Percentiles rank a stretch among this genome's conserved stretches.
These are phyloP conservation scores for Brachyalestes nurse DNA, from an alignment of 2,797 vertebrate genomes.

Conservation along the genomic window DNA sequence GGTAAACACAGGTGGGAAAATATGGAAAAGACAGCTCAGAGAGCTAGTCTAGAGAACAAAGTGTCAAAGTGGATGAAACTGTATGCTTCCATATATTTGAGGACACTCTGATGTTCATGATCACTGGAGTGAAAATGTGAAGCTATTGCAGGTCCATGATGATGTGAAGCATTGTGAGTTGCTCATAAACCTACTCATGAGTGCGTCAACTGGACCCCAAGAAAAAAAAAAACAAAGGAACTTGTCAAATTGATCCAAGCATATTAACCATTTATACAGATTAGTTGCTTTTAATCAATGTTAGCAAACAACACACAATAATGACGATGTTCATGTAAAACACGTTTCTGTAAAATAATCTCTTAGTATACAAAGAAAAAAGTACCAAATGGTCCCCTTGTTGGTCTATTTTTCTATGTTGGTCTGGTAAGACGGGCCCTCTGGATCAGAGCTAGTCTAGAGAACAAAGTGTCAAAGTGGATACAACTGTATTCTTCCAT, in stretches of 20 bases:
- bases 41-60: not conserved
- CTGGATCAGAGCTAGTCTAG: too few species aligned
- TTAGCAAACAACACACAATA: not conserved
- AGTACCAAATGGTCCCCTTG: not conserved
- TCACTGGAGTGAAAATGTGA: not conserved
- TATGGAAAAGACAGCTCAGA: too few species aligned
- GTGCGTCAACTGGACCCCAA: too few species aligned
- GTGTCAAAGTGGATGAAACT: not conserved
- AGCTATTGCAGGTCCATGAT: not conserved
- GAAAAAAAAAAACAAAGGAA: not conserved
- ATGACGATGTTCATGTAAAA: not conserved
- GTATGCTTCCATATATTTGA: too few species aligned
- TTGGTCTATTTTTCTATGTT: not conserved
- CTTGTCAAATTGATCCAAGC: not conserved
- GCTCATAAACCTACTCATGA: too few species aligned
- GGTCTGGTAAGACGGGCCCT: too few species aligned
- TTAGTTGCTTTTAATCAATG: not conserved
- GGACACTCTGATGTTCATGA: too few species aligned
- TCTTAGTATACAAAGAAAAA: not conserved
- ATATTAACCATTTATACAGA: not conserved
- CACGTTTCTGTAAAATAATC: not conserved
- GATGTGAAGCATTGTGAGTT: not conserved
- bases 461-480: slow-evolving; percentile 1
- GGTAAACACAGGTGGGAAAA: not conserved
- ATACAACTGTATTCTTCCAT: not conserved